Base-by-base conservation (phyloP, 37 sponge, comb jelly and placozoan genomes). In the Oopsacas minuta region DNA sequence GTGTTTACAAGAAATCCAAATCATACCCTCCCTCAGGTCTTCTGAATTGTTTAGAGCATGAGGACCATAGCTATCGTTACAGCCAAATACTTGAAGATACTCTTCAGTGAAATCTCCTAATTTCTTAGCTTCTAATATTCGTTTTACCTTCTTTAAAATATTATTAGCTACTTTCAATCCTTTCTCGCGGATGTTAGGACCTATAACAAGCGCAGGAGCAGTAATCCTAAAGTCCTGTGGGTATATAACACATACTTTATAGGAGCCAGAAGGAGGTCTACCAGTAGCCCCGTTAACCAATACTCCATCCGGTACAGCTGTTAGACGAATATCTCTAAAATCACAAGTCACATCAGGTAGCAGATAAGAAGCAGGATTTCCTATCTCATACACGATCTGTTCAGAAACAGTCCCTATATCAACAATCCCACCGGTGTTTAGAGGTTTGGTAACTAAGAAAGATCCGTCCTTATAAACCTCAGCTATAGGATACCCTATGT, bases 371-470 rank as follows among this genome's bases (percentile, higher is more conserved):
- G 84, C 52, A 0, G 99, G 95, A 81, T 97, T 96, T 1, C 94
- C 94, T 17, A 99, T 95, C 86, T 99, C 99, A 49, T 99, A 99
- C 49, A 99, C 92, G 90, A 99, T 36, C 91, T 97, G 99, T 39
- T 97, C 99, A 23, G 94, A 92, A 22, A 93, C 95, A 36, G 93
- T 90, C 22, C 86, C 95, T 81, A 83, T 38, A 36, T 88, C 85
- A 5, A 97, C 94, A 52, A 90, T 51, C 0, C 99, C 99, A 38
- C 99, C 99, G 15, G 99, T 94, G 28, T 87, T 53, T 0, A 46
- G 37, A 20, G 99, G 94, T 83, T 97, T 94, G 37, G 92, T 93
- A 22, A 97, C 82, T 0, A 88, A 38, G 81, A 97, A 94, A 20
- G 36, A 0, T 8, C 92, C 95, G 81, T 89, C 88, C 12, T 37